Percentiles rank a stretch among this genome's conserved stretches.
Conservation (phyloP, 1,140 invertebrate genomes). For the Scaptodrosophila lebanonensis region DNA sequence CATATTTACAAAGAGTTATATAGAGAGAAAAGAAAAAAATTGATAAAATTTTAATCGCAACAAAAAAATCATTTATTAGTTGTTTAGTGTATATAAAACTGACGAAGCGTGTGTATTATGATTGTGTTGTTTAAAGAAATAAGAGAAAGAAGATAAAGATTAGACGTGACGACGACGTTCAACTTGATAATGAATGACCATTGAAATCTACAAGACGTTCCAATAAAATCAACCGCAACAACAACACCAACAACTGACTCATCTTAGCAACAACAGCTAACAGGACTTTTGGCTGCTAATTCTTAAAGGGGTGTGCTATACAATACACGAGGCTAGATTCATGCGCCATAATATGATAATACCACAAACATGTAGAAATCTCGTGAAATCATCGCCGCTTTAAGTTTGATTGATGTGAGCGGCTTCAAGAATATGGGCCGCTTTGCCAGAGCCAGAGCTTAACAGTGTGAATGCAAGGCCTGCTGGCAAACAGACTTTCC, state of each 20-base stretch:
- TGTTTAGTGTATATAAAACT: constrained; percentile 71
- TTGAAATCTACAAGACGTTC: constrained; percentile 14
- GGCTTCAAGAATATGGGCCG: constrained; percentile 40
- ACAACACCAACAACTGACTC: constrained; percentile 26
- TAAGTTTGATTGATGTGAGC: no score
- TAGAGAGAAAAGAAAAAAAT: no score
- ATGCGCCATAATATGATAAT: no score
- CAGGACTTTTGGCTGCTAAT: no score
- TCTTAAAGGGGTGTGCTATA: no score
- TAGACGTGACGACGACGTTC: constrained; percentile 34
- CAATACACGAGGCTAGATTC: no score
- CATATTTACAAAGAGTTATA: no score
- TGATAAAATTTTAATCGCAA: constrained; percentile 34
- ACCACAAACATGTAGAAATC: no score
- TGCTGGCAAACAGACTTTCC: constrained; percentile 66
- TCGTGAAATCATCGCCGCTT: no score
- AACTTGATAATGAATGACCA: constrained; percentile 30
- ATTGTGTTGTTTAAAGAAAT: constrained; percentile 63
- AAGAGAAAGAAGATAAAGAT: constrained; percentile 23
- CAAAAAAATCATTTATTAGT: constrained; percentile 60
- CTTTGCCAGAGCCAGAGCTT: constrained; percentile 8
- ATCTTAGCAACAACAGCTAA: constrained; percentile 20
- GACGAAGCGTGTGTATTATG: constrained; percentile 72
- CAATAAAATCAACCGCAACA: constrained; percentile 47
- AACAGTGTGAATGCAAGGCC: background rate